Evolutionary conservation across 2,888 invertebrate species (phyloP), one percentile per base, ranked within the genome.

Genomic region (Mesorhabditis belari): DNA sequence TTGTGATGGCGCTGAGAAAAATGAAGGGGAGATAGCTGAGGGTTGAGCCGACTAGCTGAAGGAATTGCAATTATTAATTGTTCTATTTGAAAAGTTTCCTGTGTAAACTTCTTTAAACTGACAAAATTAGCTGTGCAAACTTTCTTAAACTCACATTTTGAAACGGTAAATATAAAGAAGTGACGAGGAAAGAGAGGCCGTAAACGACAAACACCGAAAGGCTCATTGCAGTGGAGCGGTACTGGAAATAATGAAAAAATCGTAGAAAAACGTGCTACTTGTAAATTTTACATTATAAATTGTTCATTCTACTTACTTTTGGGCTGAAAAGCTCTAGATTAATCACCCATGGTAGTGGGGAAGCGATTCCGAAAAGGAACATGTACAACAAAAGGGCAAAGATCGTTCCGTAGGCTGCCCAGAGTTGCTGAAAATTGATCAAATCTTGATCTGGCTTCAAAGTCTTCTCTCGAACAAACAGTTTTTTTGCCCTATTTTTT

Each of bases 11-110:
- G 51, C 82, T 76, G 2, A 81, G 70, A 4, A 75, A 74, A 3
- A 83, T 82, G 71, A 83, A 84, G 0, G 83, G 83, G 6, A 83
- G 65, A 67, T 83, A 83, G 49, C 82, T 81, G 63, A 76, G 80
- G 9, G 79, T 69, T 6, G 70, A 69, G 5, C 80, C 80, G 12
- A 80, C 80, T 19, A 77, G 57, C 76, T 77, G 57, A 57, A 74
- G 64, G 56, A 44, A 23, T 55, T 23, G 9, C n/a, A n/a, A n/a
- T n/a, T n/a, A n/a, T n/a, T n/a, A n/a, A n/a, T n/a, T n/a, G n/a
- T n/a, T n/a, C n/a, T n/a, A n/a, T n/a, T n/a, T n/a, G n/a, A n/a
- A n/a, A n/a, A n/a, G n/a, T n/a, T n/a, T n/a, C n/a, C n/a, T n/a
- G n/a, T n/a, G n/a, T n/a, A n/a, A n/a, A n/a, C n/a, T n/a, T n/a